These are phyloP conservation scores for Heliothis virescens DNA, from an alignment of 1,140 invertebrate species.

Conservation along the genomic window DNA sequence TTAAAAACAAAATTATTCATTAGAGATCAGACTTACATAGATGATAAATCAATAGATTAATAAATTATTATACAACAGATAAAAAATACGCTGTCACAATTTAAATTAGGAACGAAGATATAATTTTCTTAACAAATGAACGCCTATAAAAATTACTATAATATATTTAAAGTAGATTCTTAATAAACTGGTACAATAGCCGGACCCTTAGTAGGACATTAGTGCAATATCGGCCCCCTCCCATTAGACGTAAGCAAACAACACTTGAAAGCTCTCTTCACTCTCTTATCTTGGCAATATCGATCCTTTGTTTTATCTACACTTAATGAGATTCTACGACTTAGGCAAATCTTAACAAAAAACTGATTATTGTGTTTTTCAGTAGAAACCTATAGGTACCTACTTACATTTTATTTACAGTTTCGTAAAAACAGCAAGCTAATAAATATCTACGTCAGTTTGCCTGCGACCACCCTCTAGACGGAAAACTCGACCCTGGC, in stretches of 20 bases:
- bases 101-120: background rate
- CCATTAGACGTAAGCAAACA: slow-evolving; percentile 62
- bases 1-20: too few species aligned
- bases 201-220: background rate
- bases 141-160: too few species aligned
- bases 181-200: background rate
- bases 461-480: slow-evolving; percentile 11
- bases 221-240: slow-evolving; percentile 63
- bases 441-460: background rate
- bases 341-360: too few species aligned
- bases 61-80: too few species aligned
- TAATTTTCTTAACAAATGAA: background rate
- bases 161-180: background rate
- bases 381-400: too few species aligned
- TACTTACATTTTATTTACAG: too few species aligned
- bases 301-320: slow-evolving; percentile 36
- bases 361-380: too few species aligned
- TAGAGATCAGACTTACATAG: too few species aligned
- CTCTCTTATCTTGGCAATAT: slow-evolving; percentile 54
- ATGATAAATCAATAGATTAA: too few species aligned
- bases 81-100: too few species aligned
- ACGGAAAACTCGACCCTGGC: slow-evolving; percentile 40
- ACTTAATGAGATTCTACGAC: background rate
- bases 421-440: too few species aligned
- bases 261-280: slow-evolving; percentile 59